phyloP scores from a whole-genome alignment of 1,140 invertebrate species.

The Caenorhabditis latens region DNA sequence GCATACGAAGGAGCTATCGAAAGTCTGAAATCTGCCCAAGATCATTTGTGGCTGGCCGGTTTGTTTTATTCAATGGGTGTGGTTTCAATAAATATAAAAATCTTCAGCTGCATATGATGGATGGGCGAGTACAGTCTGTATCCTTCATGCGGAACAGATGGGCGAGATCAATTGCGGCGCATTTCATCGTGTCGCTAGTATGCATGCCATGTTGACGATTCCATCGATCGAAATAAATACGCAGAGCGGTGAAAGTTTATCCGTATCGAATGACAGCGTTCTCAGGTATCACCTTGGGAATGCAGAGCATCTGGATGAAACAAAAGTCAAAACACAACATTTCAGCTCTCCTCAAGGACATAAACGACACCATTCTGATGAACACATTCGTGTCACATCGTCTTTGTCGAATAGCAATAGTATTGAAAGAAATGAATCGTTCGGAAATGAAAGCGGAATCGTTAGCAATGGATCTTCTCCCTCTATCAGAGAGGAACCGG shows the following conservation, averaged over 20 bases:
- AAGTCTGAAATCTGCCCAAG: conserved; percentile 69
- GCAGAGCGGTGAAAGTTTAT: conserved; percentile 32
- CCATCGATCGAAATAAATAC: conserved; percentile 48
- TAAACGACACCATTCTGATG: conserved; percentile 74
- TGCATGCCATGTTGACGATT: conserved; percentile 53
- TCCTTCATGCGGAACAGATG: conserved; percentile 65
- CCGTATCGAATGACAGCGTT: conserved; percentile 45
- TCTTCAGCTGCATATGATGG: conserved; percentile 74
- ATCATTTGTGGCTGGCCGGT: conserved; percentile 77
- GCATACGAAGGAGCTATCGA: conserved; percentile 73
- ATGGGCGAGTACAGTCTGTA: conserved; percentile 74
- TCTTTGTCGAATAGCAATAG: conserved; percentile 34
- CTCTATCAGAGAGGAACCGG: neutral
- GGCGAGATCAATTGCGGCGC: conserved; percentile 33
- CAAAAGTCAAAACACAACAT: conserved; percentile 61
- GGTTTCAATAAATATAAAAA: conserved; percentile 21
- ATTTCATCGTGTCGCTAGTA: conserved; percentile 55
- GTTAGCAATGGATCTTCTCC: conserved; percentile 14
- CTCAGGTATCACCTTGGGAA: conserved; percentile 53
- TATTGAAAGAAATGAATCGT: conserved; percentile 37
- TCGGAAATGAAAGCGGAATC: conserved; percentile 44
- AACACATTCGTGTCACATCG: conserved; percentile 65
- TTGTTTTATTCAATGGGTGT: conserved; percentile 19
- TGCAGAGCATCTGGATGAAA: conserved; percentile 12
- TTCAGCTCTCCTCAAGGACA: conserved; percentile 65